Percentiles rank a stretch among this genome's conserved stretches.
Conservation (phyloP, 1,140 invertebrate genomes). For the Aleiodes sp. region DNA sequence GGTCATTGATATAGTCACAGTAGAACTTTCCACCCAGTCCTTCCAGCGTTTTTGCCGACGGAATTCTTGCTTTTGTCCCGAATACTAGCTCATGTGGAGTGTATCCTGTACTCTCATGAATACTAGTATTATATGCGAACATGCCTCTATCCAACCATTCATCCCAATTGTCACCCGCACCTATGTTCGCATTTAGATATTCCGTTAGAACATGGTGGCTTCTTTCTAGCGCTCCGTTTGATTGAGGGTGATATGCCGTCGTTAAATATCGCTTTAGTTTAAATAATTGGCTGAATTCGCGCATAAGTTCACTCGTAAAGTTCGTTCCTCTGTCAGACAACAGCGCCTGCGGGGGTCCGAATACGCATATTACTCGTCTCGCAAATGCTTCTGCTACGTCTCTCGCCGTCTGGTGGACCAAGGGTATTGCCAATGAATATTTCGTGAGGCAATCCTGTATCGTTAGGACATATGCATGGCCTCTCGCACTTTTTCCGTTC, state of each 20-base stretch:
- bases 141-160: neutral
- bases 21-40: neutral
- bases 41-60: neutral
- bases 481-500: neutral
- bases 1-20: neutral
- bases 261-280: conserved; percentile 38
- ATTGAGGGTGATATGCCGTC: conserved; percentile 39
- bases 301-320: conserved; percentile 35
- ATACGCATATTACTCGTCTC: neutral
- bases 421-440: neutral
- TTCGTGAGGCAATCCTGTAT: conserved; percentile 8
- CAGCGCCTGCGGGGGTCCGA: neutral
- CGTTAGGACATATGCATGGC: conserved; percentile 26
- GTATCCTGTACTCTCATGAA: conserved; percentile 15
- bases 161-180: neutral
- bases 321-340: conserved; percentile 41
- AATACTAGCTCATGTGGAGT: conserved; percentile 8
- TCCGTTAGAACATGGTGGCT: conserved; percentile 38
- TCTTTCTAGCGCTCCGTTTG: conserved; percentile 42
- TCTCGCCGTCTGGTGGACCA: neutral
- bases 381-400: neutral
- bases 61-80: neutral
- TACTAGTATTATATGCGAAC: neutral
- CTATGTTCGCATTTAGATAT: conserved; percentile 31
- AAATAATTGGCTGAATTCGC: conserved; percentile 35